Percentiles rank a stretch among this genome's conserved stretches.
Conservation (phyloP, 2,888 invertebrate genomes). For the Chironomus riparius region DNA sequence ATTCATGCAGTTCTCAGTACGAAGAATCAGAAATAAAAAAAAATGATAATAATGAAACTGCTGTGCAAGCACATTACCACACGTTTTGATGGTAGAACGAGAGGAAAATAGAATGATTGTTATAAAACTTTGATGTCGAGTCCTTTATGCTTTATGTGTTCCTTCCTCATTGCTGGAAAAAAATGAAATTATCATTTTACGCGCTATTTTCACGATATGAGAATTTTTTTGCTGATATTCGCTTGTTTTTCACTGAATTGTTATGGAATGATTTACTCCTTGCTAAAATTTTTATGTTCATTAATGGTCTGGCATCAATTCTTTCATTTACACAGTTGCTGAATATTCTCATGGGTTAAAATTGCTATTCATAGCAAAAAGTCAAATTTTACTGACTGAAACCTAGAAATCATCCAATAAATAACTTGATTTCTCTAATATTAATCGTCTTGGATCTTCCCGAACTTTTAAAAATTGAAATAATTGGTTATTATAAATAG, state of each 20-base stretch:
- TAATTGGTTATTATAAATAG: too few relatives aligned
- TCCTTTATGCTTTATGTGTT: slow-evolving; percentile 3
- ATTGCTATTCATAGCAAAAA: too few relatives aligned
- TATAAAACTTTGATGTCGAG: slow-evolving; percentile 23
- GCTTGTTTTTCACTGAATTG: not conserved
- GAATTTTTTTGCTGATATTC: not conserved
- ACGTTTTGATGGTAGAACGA: slow-evolving; percentile 5
- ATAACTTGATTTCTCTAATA: too few relatives aligned
- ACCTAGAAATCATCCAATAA: too few relatives aligned
- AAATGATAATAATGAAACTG: slow-evolving; percentile 22
- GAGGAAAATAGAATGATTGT: not conserved
- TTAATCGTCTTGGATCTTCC: too few relatives aligned
- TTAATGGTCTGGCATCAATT: not conserved
- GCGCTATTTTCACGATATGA: not conserved
- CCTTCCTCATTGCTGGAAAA: not conserved
- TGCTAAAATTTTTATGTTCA: not conserved
- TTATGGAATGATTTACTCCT: not conserved
- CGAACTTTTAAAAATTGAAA: too few relatives aligned
- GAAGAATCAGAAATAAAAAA: not conserved
- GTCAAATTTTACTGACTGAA: too few relatives aligned
- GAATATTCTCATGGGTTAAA: too few relatives aligned
- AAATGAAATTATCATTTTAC: not conserved
- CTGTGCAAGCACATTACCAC: slow-evolving; percentile 21
- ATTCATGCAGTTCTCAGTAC: not conserved
- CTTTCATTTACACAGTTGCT: too few relatives aligned